A percentile compares a stretch with the other conserved stretches of the same genome.
Evolutionary conservation across 1,140 invertebrate species (phyloP).

Genomic region (Condylostylus longicornis): DNA sequence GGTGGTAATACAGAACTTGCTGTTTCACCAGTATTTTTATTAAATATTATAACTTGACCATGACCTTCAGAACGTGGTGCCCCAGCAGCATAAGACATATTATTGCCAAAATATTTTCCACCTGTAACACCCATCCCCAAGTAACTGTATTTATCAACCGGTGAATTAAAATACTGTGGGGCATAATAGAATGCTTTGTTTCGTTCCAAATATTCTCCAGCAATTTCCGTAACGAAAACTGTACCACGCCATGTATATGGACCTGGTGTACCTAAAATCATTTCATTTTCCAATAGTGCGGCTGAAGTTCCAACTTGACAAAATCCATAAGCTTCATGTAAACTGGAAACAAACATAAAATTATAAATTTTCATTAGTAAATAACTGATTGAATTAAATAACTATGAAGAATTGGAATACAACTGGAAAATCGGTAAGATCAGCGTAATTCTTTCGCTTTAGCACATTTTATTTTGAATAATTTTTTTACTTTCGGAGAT

Average conservation of each 20-base stretch:
- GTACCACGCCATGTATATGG: slow-evolving; percentile 79
- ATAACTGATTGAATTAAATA: no score
- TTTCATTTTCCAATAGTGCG: slow-evolving; percentile 60
- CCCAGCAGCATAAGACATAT: slow-evolving; percentile 62
- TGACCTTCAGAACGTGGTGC: slow-evolving; percentile 71
- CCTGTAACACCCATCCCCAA: slow-evolving; percentile 77
- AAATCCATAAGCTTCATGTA: slow-evolving; percentile 74
- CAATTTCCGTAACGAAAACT: slow-evolving; percentile 61
- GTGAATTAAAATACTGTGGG: slow-evolving; percentile 47
- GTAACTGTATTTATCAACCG: slow-evolving; percentile 82
- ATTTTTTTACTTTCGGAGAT: no score
- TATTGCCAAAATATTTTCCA: slow-evolving; percentile 54
- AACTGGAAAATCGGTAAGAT: no score
- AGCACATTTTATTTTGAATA: no score
- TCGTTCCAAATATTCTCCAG: slow-evolving; percentile 53
- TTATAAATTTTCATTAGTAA: no score
- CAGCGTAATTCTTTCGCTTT: no score
- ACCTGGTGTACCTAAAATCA: slow-evolving; percentile 72
- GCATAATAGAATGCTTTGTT: slow-evolving; percentile 68
- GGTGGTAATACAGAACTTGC: slow-evolving; percentile 45
- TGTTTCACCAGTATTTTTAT: no score
- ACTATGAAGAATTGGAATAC: no score
- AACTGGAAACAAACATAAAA: slow-evolving; percentile 35
- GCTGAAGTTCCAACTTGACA: slow-evolving; percentile 88
- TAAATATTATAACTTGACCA: slow-evolving; percentile 73